These are phyloP conservation scores for Apistogramma diplotaenia DNA, from an alignment of 2,113 vertebrate species.

Conservation along the genomic window DNA sequence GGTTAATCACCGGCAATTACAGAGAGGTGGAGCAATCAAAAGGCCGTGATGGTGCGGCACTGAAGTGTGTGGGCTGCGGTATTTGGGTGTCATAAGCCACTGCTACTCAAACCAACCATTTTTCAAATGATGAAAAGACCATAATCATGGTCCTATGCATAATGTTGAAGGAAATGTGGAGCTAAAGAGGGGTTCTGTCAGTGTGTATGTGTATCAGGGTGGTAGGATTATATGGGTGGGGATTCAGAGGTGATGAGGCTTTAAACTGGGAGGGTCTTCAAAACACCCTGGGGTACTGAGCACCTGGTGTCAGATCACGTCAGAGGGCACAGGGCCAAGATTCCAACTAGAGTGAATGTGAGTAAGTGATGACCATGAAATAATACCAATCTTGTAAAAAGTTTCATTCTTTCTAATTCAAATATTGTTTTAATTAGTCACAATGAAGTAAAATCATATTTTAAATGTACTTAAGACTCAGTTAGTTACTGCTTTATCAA, in stretches of 20 bases:
- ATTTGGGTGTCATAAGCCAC: slow-evolving; percentile 46
- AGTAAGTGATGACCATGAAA: slow-evolving; percentile 50
- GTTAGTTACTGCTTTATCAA: neutral
- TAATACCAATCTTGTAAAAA: slow-evolving; percentile 10
- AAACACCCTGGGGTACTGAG: slow-evolving; percentile 34
- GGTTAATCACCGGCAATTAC: slow-evolving; percentile 73
- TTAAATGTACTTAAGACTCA: neutral
- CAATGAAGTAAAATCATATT: neutral
- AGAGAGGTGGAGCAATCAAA: slow-evolving; percentile 72
- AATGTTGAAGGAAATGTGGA: neutral
- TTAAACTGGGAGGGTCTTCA: slow-evolving; percentile 46
- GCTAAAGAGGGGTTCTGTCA: neutral
- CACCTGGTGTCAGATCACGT: slow-evolving; percentile 59
- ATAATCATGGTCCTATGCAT: neutral
- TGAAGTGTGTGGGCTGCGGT: slow-evolving; percentile 48
- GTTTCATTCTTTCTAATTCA: neutral
- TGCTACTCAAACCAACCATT: slow-evolving; percentile 23
- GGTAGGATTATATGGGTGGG: slow-evolving; percentile 36
- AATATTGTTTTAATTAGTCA: neutral
- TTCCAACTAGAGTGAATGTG: slow-evolving; percentile 26
- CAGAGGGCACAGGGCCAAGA: slow-evolving; percentile 50
- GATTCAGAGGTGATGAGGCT: slow-evolving; percentile 64
- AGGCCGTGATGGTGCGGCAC: slow-evolving; percentile 40
- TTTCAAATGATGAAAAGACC: slow-evolving; percentile 11
- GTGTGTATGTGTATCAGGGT: slow-evolving; percentile 1